Evolutionary conservation across 2,888 invertebrate genomes (phyloP), one percentile per base, ranked within the genome.

Genomic region (Plagiodera versicolora): DNA sequence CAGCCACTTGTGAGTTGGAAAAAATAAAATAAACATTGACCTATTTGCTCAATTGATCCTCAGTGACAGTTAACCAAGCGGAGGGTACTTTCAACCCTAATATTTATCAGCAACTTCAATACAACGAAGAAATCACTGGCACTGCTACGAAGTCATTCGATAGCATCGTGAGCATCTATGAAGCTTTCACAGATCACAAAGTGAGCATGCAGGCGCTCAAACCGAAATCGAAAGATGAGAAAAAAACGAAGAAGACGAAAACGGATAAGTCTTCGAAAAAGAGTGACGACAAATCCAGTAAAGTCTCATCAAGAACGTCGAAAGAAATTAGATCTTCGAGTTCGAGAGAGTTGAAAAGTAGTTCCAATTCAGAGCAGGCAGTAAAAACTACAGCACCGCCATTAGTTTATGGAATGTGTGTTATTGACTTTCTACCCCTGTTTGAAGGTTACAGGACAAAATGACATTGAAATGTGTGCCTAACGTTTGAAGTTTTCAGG

Each of bases 111-210:
- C 70, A 71, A 61, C 60, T 72, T 17, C 64, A 62, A 48, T 49
- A 56, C n/a, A 58, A 60, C 45, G 64, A 67, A 61, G 32, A 53
- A 17, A 14, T 44, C 11, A 28, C 53, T 19, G 30, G 46, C 3
- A 30, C 45, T 6, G 58, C 56, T 60, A 56, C 35, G 52, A 56
- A 19, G 66, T 67, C 16, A 2, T 35, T 35, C 20, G 48, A 72
- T n/a, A 75, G 74, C 58, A 66, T 70, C 16, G 68, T 72, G 20
- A 73, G 74, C 58, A 55, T 75, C 17, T 72, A 72, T 50, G 75
- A 75, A 61, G 72, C 72, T 0, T 70, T 75, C 57, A 68, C 71
- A 10, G 74, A 70, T 11, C 68, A 70, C 48, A 60, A 61, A 53
- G 63, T 70, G 1, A 66, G 63, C 11, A 46, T 45, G 28, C 11